Conservation (phyloP, 2,888 invertebrate species). For the Entomobrya multifasciata region DNA sequence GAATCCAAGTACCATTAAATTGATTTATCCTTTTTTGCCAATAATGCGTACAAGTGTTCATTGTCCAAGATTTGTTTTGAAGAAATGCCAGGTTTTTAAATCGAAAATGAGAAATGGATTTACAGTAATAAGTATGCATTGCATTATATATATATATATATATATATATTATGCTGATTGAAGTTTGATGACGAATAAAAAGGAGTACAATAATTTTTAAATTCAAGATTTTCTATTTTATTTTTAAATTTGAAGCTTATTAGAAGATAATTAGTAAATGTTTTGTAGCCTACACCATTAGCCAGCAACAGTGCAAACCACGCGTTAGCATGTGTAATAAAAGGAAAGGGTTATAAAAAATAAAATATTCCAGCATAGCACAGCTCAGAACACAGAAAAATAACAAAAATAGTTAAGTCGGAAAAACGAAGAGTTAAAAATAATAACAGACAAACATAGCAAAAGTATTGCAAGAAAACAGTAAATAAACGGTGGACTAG, state of each 20-base stretch:
- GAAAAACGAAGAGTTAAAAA: neutral
- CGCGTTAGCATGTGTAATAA: neutral
- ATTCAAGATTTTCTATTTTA: neutral
- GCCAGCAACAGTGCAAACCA: constrained; percentile 56
- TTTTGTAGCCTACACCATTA: constrained; percentile 47
- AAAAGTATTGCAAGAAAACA: no score
- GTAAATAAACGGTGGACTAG: no score
- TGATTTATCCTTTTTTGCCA: no score
- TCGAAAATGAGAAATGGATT: no score
- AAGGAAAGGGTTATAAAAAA: constrained; percentile 15
- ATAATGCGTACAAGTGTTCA: no score
- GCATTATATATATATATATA: no score
- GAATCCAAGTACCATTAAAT: no score
- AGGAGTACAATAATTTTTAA: neutral
- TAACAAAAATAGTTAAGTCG: neutral
- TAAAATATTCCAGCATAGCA: constrained; percentile 17
- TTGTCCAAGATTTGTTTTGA: no score
- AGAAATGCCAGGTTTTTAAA: no score
- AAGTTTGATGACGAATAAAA: neutral
- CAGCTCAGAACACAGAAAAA: constrained; percentile 39
- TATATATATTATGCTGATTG: no score
- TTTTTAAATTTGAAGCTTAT: neutral
- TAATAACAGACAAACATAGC: neutral
- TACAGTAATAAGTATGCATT: no score
- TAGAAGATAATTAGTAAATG: neutral